A percentile compares a stretch with the other conserved stretches of the same genome.
Conservation (phyloP, 2,888 invertebrate species). For the Stratiomys singularior region DNA sequence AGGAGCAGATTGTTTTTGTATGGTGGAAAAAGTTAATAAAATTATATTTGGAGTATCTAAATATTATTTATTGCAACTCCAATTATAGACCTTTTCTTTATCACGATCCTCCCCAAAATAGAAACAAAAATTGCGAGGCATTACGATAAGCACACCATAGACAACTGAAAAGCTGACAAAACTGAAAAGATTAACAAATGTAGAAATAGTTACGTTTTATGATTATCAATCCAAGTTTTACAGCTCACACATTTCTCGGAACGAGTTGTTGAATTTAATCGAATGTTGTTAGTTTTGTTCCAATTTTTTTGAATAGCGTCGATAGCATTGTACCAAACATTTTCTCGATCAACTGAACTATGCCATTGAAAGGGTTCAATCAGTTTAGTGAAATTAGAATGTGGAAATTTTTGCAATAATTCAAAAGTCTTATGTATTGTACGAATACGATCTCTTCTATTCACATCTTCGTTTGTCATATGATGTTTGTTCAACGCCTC, state of each 20-base stretch:
- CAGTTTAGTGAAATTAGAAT: slow-evolving; percentile 56
- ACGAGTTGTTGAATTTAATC: slow-evolving; percentile 60
- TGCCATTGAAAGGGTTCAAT: slow-evolving; percentile 63
- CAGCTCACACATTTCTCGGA: slow-evolving; percentile 63
- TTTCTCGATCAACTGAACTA: slow-evolving; percentile 60
- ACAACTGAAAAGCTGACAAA: no score
- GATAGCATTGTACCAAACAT: slow-evolving; percentile 64
- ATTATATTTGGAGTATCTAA: no score
- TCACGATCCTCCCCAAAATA: no score
- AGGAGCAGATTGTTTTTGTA: no score
- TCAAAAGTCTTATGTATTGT: slow-evolving; percentile 63
- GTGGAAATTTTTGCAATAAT: slow-evolving; percentile 57
- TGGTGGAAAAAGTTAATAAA: no score
- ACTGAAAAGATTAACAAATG: background rate
- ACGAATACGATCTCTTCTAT: slow-evolving; percentile 61
- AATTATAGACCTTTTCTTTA: no score
- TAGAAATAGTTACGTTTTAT: slow-evolving; percentile 59
- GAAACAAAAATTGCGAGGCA: no score
- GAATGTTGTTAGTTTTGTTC: slow-evolving; percentile 60
- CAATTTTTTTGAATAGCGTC: slow-evolving; percentile 62
- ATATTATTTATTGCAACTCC: no score
- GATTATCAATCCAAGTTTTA: slow-evolving; percentile 61
- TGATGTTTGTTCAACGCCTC: slow-evolving; percentile 62
- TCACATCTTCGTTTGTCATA: slow-evolving; percentile 61
- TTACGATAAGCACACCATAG: no score